These are phyloP conservation scores for Cyprinus carpio DNA, from an alignment of 2,113 vertebrate species.

Conservation along the genomic window DNA sequence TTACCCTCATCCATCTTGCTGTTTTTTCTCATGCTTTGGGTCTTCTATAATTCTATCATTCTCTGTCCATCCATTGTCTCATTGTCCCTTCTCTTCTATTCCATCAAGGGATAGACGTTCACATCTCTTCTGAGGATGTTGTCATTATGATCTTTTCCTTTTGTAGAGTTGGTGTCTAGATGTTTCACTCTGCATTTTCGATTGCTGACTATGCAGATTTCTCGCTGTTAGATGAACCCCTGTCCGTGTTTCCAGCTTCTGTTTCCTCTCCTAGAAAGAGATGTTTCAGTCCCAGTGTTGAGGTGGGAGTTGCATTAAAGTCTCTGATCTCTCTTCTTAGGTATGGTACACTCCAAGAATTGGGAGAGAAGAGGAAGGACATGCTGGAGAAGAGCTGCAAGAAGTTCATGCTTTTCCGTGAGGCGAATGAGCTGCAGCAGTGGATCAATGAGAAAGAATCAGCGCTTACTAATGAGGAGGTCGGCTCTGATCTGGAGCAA, in stretches of 20 bases:
- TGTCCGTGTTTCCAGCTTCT: neutral
- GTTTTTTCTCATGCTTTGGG: neutral
- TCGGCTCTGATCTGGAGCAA: slow-evolving; percentile 96
- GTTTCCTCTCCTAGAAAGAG: neutral
- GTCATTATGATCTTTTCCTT: slow-evolving; percentile 14
- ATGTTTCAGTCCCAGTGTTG: neutral
- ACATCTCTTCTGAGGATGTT: slow-evolving; percentile 34
- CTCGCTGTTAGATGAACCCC: neutral
- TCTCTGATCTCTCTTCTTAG: slow-evolving; percentile 63
- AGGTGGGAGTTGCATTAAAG: neutral
- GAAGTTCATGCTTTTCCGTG: slow-evolving; percentile 98
- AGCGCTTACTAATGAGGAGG: slow-evolving; percentile 88
- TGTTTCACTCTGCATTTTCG: slow-evolving; percentile 1
- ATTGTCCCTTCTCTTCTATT: slow-evolving; percentile 64
- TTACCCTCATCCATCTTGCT: slow-evolving; percentile 50
- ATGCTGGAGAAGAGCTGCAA: slow-evolving; percentile 99
- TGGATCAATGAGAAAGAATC: slow-evolving; percentile 98
- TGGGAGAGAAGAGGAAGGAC: slow-evolving; percentile 94
- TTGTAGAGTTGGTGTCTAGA: slow-evolving; percentile 12
- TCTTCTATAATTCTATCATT: neutral
- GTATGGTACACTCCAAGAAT: slow-evolving; percentile 88
- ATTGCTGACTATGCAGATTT: neutral
- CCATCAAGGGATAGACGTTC: slow-evolving; percentile 64
- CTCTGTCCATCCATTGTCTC: neutral
- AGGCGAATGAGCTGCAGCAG: slow-evolving; percentile 94